Base-by-base conservation (phyloP, 2,113 vertebrate genomes). In the Strigops habroptila region DNA sequence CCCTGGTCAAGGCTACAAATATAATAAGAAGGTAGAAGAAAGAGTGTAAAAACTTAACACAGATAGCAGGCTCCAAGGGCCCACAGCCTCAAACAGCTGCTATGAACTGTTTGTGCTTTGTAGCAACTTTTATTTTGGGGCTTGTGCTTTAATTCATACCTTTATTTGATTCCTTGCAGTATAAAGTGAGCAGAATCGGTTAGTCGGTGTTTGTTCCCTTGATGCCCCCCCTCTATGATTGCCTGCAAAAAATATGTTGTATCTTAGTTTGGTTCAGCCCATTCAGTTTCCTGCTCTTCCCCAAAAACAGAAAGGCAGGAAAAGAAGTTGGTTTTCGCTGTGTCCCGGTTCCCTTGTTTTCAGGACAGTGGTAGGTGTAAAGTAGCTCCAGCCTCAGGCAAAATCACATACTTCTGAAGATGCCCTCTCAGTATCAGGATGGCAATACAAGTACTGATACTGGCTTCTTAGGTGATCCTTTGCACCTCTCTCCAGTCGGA, bases 131-230 rank as follows among this genome's bases (percentile, higher is more conserved):
- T 18, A 2, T 2, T 83, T 37, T 7, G 23, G 35, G 18, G 5
- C 59, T 59, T 59, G 37, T 86, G 43, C 69, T 88, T 88, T 88
- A 77, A 52, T 86, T 88, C 0, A 0, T 80, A 93, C 71, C 82
- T 93, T 90, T 93, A 92, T 93, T 88, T 96, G 82, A 86, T 90
- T 93, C 64, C 83, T 94, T 90, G 55, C 53, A 88, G 67, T 94
- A 22, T 74, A 69, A 87, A 93, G 65, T 84, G 78, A 91, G 85
- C 62, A 87, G 74, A 57, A 90, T 77, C 15, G 2, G 18, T 95
- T 96, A 93, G 44, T 82, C 1, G 3, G 9, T 90, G 44, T 90
- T 93, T 88, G 82, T 90, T 93, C 49, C 57, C 60, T 90, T 76
- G 79, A 28, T 83, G 82, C 52, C 91, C 7, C 5, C 10, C 9